Base-by-base conservation (phyloP, 2,797 vertebrate genomes). In the Neoniphon sammara region DNA sequence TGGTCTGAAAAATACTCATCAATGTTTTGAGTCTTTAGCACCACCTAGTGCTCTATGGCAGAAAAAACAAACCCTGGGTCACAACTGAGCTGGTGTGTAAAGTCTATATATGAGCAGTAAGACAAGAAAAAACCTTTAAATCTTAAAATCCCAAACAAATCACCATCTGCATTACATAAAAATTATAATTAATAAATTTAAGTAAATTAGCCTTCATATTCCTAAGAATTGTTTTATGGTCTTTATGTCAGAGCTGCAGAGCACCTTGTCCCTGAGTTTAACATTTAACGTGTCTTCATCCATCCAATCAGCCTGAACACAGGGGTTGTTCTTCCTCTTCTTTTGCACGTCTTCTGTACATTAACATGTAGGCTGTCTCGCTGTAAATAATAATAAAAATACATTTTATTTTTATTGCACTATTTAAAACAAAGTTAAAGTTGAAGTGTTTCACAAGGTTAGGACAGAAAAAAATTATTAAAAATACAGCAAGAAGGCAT, bases 311-410 rank as follows among this genome's bases (percentile, higher is more conserved):
- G 47, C 81, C 70, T 0, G 78, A 88, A 2, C 65, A 15, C 50
- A 70, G 55, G 17, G 58, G 66, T 47, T 73, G 78, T 14, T 14
- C 66, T 59, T 39, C 15, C 1, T 58, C 44, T 9, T 80, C 68
- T 14, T 47, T 31, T 2, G 21, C 50, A 18, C 2, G 10, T 89
- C 70, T 87, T 88, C 91, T 90, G 85, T 94, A 94, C 87, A 94
- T 88, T 27, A 94, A 77, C 91, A 94, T 92, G 82, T 94, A 94
- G 0, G 93, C 93, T 0, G 92, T 93, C 5, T 0, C 0, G 3
- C 85, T 81, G 79, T 30, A 61, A 76, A 73, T 50, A 27, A 72
- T 1, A 76, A 78, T 3, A 55, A 4, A 2, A 65, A 27, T 21
- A 4, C 5, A 34, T 5, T 34, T 44, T 39, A 39, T 2, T 39